Evolutionary conservation across 2,888 invertebrate species (phyloP).

Genomic region (Torymus aiolomorphi): DNA sequence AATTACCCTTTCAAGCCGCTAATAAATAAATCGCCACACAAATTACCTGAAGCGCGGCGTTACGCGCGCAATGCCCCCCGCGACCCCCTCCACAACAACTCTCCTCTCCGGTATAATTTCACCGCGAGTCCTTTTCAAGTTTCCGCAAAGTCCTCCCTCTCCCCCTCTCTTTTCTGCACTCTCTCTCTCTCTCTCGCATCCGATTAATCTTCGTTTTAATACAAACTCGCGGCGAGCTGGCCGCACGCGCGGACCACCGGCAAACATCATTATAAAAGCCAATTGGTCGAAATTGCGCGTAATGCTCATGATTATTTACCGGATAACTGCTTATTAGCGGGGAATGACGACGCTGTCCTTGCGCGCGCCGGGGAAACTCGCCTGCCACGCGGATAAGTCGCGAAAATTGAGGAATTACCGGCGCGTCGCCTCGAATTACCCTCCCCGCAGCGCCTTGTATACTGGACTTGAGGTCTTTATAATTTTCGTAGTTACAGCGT

Average conservation of each 20-base stretch:
- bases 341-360: conserved; percentile 35
- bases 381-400: conserved; percentile 38
- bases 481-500: not conserved
- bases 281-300: conserved; percentile 57
- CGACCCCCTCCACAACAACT: not conserved
- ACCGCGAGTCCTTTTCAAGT: conserved; percentile 32
- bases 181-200: not conserved
- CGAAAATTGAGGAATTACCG: conserved; percentile 50
- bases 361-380: not conserved
- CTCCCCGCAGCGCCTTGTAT: not conserved
- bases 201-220: conserved; percentile 58
- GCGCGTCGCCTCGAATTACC: not conserved
- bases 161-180: too few relatives aligned
- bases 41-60: conserved; percentile 23
- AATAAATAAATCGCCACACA: conserved; percentile 46
- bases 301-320: conserved; percentile 56
- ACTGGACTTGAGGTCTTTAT: too few relatives aligned
- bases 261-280: conserved; percentile 57
- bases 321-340: conserved; percentile 55
- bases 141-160: conserved; percentile 38
- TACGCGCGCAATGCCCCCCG: conserved; percentile 15
- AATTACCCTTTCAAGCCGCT: conserved; percentile 17
- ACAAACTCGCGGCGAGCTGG: conserved; percentile 33
- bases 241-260: conserved; percentile 51
- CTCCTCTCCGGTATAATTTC: not conserved